Conservation (phyloP, 2,888 invertebrate genomes). For the Dynastes grantii region DNA sequence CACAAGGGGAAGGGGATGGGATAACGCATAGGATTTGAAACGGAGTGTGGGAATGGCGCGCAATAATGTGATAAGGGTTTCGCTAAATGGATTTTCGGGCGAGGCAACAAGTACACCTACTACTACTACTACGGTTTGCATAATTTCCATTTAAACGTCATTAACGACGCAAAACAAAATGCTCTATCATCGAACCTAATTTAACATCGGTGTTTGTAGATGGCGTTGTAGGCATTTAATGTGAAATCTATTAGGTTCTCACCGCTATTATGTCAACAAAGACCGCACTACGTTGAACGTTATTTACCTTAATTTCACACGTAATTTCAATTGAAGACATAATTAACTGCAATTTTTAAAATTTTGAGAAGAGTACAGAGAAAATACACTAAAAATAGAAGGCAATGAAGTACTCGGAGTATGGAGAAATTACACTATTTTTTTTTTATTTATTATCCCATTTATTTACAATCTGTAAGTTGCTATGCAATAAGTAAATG, state of each 20-base stretch:
- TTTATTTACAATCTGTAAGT: too few relatives aligned
- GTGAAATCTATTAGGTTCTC: slow-evolving; percentile 28
- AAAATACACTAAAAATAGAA: too few relatives aligned
- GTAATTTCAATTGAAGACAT: too few relatives aligned
- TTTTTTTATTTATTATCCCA: too few relatives aligned
- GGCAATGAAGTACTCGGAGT: too few relatives aligned
- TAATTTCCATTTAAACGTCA: slow-evolving; percentile 49
- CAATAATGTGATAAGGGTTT: slow-evolving; percentile 49
- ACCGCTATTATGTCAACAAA: background rate
- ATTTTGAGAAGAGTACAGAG: too few relatives aligned
- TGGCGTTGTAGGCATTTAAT: slow-evolving; percentile 15
- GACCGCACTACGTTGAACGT: background rate
- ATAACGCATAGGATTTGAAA: slow-evolving; percentile 12
- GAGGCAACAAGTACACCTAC: slow-evolving; percentile 45
- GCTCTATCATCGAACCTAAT: slow-evolving; percentile 45
- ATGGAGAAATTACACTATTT: too few relatives aligned
- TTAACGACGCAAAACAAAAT: slow-evolving; percentile 44
- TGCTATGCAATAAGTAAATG: too few relatives aligned
- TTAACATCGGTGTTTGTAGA: slow-evolving; percentile 22
- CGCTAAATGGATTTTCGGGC: slow-evolving; percentile 46
- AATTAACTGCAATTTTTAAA: too few relatives aligned
- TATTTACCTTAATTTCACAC: background rate
- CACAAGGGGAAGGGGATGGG: background rate
- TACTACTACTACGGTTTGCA: slow-evolving; percentile 44
- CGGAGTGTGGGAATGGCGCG: slow-evolving; percentile 6